Conservation (phyloP, 2,113 vertebrate genomes). For the Chionomys nivalis region DNA sequence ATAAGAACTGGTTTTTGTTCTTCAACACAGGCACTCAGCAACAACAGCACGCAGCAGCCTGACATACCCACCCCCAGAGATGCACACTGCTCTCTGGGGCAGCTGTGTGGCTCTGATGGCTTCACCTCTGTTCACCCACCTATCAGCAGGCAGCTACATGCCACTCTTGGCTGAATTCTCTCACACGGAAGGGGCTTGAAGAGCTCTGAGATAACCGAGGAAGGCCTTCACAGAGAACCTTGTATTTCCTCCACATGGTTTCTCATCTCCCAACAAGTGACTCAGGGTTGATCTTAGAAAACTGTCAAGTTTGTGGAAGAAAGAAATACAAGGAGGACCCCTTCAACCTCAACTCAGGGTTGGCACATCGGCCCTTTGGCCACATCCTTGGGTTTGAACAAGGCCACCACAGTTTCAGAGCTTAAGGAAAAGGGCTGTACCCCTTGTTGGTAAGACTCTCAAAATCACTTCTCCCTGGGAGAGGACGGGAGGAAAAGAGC, state of each 20-base stretch:
- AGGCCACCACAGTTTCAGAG: not conserved
- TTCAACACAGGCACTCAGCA: not conserved
- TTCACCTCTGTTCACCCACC: not conserved
- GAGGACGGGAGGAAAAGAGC: not conserved
- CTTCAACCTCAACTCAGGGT: not conserved
- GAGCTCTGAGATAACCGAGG: not conserved
- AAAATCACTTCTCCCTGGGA: not conserved
- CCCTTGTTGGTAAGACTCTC: not conserved
- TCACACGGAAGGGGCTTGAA: not conserved
- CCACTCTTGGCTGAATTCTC: not conserved
- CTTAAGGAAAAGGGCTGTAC: not conserved
- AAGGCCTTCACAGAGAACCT: not conserved
- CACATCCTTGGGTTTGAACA: not conserved
- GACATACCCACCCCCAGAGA: too few species aligned
- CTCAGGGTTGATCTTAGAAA: not conserved
- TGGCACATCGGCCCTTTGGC: not conserved
- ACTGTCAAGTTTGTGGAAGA: not conserved
- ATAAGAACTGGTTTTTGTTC: not conserved
- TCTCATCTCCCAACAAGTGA: not conserved
- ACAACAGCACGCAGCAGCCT: too few species aligned
- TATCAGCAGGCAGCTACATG: not conserved
- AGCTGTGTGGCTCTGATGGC: accelerated
- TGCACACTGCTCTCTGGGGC: not conserved
- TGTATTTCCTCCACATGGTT: not conserved
- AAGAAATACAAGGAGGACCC: not conserved